Evolutionary conservation across 2,113 vertebrate genomes (phyloP).

Genomic region (Epinephelus lanceolatus): DNA sequence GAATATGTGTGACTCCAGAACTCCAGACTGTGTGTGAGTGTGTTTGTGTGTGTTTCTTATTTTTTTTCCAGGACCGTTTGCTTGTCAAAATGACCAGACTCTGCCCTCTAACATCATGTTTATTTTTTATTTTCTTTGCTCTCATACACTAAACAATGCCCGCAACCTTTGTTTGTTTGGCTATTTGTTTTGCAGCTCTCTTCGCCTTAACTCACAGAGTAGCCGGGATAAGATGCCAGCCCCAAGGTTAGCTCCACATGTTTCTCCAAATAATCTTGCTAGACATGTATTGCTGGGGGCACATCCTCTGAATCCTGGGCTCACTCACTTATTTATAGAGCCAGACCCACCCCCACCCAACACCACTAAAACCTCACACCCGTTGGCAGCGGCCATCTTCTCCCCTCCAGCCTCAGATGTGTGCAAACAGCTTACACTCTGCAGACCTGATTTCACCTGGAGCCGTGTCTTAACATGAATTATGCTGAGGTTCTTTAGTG

Average conservation of each 20-base stretch:
- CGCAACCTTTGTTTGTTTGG: conserved; percentile 90
- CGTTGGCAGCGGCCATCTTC: conserved; percentile 56
- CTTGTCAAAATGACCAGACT: conserved; percentile 87
- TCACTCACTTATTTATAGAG: conserved; percentile 79
- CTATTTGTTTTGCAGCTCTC: conserved; percentile 99
- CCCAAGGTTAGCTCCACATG: conserved; percentile 96
- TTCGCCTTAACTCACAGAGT: conserved; percentile 98
- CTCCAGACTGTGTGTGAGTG: conserved; percentile 33
- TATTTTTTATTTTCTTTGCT: conserved; percentile 41
- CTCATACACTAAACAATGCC: conserved; percentile 74
- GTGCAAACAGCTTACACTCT: conserved; percentile 50
- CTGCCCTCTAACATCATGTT: conserved; percentile 89
- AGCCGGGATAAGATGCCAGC: conserved; percentile 97
- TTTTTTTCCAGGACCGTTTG: conserved; percentile 57
- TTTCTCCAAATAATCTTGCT: conserved; percentile 92
- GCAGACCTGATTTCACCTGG: conserved; percentile 47
- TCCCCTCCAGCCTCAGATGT: conserved; percentile 54
- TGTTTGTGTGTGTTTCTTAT: neutral
- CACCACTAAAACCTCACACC: conserved; percentile 54
- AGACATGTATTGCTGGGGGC: conserved; percentile 81
- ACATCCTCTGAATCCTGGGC: conserved; percentile 81
- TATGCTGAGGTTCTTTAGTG: conserved; percentile 48
- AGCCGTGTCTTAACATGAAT: conserved; percentile 52
- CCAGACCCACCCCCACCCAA: conserved; percentile 28
- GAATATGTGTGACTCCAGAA: conserved; percentile 75